Conservation (phyloP, 2,888 invertebrate species). For the Drosophila testacea region DNA sequence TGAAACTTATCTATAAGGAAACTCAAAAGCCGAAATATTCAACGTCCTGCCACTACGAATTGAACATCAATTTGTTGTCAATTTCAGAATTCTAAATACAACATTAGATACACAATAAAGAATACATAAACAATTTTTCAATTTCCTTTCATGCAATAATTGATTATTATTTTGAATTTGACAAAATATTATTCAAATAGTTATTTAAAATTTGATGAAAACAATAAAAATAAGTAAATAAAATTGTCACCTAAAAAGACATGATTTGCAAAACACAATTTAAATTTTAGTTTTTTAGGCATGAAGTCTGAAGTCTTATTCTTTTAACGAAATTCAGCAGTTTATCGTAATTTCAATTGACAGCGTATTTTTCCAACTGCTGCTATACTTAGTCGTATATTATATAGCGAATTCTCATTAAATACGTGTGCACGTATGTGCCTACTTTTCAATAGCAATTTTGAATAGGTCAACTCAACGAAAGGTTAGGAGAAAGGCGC, state of each 20-base stretch:
- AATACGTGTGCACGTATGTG: conserved; percentile 5
- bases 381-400: not conserved
- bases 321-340: not conserved
- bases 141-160: too few species aligned
- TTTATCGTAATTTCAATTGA: not conserved
- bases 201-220: not conserved
- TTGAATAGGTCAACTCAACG: conserved; percentile 37
- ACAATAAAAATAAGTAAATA: not conserved
- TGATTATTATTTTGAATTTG: too few species aligned
- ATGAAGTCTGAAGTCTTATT: not conserved
- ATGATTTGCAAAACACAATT: not conserved
- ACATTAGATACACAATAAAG: not conserved
- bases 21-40: too few species aligned
- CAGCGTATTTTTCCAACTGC: not conserved
- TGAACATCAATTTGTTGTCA: not conserved
- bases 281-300: not conserved
- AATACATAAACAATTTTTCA: too few species aligned
- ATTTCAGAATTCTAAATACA: not conserved
- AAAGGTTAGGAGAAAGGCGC: conserved; percentile 39
- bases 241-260: not conserved
- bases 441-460: conserved; percentile 1
- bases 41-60: too few species aligned
- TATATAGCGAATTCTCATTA: conserved; percentile 8
- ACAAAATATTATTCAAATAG: too few species aligned
- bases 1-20: too few species aligned